Evolutionary conservation across 2,888 invertebrate species (phyloP).

Genomic region (Temnothorax rugatulus): DNA sequence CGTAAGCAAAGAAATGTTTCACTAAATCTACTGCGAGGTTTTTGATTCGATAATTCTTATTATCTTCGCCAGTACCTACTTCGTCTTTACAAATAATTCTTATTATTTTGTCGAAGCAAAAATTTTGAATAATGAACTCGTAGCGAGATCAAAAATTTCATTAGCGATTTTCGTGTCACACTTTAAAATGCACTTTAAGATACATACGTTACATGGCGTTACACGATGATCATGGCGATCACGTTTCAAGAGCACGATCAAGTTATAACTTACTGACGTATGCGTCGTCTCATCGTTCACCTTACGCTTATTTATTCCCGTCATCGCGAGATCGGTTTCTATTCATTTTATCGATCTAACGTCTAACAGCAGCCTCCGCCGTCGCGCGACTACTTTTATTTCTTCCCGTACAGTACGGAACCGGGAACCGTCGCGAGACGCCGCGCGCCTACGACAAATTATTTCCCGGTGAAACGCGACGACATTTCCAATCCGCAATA

Average conservation of each 20-base stretch:
- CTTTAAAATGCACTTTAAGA: neutral
- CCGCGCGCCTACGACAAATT: slow-evolving; percentile 32
- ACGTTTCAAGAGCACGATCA: slow-evolving; percentile 20
- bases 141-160: neutral
- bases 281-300: slow-evolving; percentile 27
- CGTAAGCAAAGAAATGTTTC: neutral
- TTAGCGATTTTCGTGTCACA: neutral
- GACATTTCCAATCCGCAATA: slow-evolving; percentile 50
- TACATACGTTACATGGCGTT: neutral
- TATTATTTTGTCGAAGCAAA: neutral
- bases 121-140: neutral
- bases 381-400: slow-evolving; percentile 45
- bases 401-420: slow-evolving; percentile 32
- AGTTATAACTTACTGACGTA: slow-evolving; percentile 8
- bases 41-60: slow-evolving; percentile 8
- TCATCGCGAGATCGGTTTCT: slow-evolving; percentile 37
- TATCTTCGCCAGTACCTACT: neutral
- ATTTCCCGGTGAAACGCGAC: slow-evolving; percentile 50
- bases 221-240: too few species aligned
- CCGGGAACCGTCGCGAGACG: slow-evolving; percentile 14
- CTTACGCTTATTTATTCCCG: slow-evolving; percentile 12
- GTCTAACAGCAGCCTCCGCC: slow-evolving; percentile 36
- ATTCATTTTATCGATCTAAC: slow-evolving; percentile 45
- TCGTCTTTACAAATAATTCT: neutral
- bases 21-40: neutral